These are phyloP conservation scores for Ceratitis capitata DNA, from an alignment of 1,140 invertebrate genomes.

Conservation along the genomic window DNA sequence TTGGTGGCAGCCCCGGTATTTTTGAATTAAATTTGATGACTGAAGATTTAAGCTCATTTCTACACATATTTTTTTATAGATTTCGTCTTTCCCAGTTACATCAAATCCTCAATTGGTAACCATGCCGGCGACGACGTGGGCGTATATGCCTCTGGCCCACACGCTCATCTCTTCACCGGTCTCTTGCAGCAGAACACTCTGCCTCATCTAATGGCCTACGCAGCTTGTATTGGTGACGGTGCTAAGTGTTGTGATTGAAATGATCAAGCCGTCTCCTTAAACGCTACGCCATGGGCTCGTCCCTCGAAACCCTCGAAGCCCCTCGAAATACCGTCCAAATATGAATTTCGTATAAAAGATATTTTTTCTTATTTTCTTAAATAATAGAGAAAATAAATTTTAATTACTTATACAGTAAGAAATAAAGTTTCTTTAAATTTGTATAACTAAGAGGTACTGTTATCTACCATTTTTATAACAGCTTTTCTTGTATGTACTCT, in stretches of 20 bases:
- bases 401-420: no score
- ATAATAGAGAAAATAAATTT: no score
- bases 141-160: slow-evolving; percentile 73
- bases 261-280: neutral
- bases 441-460: no score
- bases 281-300: no score
- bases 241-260: neutral
- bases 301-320: no score
- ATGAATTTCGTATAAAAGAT: no score
- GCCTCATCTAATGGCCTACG: slow-evolving; percentile 77
- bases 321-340: no score
- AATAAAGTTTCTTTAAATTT: no score
- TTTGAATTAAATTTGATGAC: neutral
- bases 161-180: slow-evolving; percentile 76
- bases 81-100: slow-evolving; percentile 56
- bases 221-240: slow-evolving; percentile 56
- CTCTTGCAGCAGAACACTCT: slow-evolving; percentile 82
- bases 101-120: slow-evolving; percentile 67
- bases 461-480: no score
- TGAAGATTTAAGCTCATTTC: neutral
- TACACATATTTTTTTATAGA: neutral
- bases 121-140: slow-evolving; percentile 78
- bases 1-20: slow-evolving; percentile 2
- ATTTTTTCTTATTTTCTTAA: no score
- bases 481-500: no score